Evolutionary conservation across 64 coral and sea anemone species (phyloP), one percentile per base, ranked within the genome.

Genomic region (Montipora capricornis): DNA sequence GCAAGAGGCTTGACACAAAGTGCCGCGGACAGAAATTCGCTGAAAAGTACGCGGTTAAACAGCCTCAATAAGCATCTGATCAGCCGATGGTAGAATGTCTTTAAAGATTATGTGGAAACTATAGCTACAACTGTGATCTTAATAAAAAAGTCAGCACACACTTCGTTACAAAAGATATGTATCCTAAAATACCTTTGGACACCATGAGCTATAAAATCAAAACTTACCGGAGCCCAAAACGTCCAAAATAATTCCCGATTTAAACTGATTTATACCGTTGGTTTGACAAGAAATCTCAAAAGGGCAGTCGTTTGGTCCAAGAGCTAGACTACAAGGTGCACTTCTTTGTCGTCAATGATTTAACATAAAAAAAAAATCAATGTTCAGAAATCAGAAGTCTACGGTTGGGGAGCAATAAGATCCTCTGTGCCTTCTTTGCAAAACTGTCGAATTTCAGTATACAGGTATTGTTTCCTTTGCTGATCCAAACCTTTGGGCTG

Each of bases 231-330:
- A 71, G 68, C 68, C 2, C 14, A 71, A 71, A 71, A 71, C 68
- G 68, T 13, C 68, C 6, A 71, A 15, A 71, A 71, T 19, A 15
- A 71, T 71, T 8, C 68, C 68, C 68, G 68, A 71, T 71, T 71
- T 71, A 12, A 12, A 71, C 68, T 71, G 68, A 71, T 15, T 19
- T 12, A 71, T 71, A 71, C 68, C 1, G 7, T 22, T 71, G 68
- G 68, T 71, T 71, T 71, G 5, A 5, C 68, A 71, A 71, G 0
- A 57, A 57, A 71, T 71, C 68, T 71, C 68, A 71, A 71, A 71
- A 71, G 16, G 11, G 68, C 68, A 71, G 68, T 71, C 68, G 68
- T 71, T 71, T 71, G 68, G 68, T 71, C 68, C 68, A 22, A 71
- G 68, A 71, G 68, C 68, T 15, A 71, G 11, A 71, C 16, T 71